Evolutionary conservation across 1,140 invertebrate genomes (phyloP), one percentile per base, ranked within the genome.

Genomic region (Leptopilina boulardi): DNA sequence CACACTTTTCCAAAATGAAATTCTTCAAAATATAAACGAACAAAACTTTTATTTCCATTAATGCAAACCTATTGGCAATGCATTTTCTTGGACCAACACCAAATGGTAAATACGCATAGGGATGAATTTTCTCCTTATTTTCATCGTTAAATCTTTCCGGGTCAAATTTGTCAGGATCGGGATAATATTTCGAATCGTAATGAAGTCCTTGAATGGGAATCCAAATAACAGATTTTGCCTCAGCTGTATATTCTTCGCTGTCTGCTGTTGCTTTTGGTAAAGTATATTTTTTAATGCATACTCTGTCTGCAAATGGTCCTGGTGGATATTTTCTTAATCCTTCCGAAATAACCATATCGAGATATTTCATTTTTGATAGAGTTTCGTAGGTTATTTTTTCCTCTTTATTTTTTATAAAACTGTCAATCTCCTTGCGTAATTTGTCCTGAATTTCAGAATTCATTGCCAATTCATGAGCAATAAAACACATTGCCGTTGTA

Each of bases 31-130:
- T 59, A 74, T 86, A 74, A 30, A 84, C 83, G 3, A 89, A 44
- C 10, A 88, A 11, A 18, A 88, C 73, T 51, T 91, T 91, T 0
- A 79, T 82, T 41, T 89, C 89, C 88, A 90, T 89, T 0, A 91
- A 71, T 8, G 86, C 89, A 70, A 91, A 91, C 10, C 87, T 77
- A 75, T 87, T 83, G 0, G 82, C 86, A 6, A 88, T 83, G 13
- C 87, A 88, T 38, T 82, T 85, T 41, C 92, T 82, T 2, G 89
- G 88, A 1, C 93, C 93, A n/a, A 92, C 80, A 8, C 93, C 93
- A 78, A 94, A 94, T 0, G 94, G 94, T 8, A 94, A 80, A 77
- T 91, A 94, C 0, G 85, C 74, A 51, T 88, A 91, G 4, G 81
- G 89, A 75, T 85, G 87, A 11, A 93, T 87, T 3, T 78, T 82